These are phyloP conservation scores for Mus musculus DNA, from an alignment of 2,113 vertebrate species.

Conservation along the genomic window GRCm39 chr6:63853001-63853500, in stretches of 20 bases:
- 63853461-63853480: not conserved
- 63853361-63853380: not conserved
- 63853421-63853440: not conserved
- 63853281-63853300: not conserved
- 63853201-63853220: no score
- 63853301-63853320: not conserved
- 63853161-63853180: no score
- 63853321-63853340: not conserved
- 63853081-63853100: no score
- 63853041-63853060: no score
- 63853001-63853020: no score
- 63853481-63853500: not conserved
- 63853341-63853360: not conserved
- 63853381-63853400: not conserved
- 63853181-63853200: no score
- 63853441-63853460: not conserved
- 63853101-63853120: no score
- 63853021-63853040: no score
- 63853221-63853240: no score
- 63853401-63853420: not conserved
- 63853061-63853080: no score
- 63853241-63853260: not conserved
- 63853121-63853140: no score
- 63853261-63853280: constrained; percentile 8
- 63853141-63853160: no score